Base-by-base conservation (phyloP, 2,888 invertebrate species). In the Lottia scabra region DNA sequence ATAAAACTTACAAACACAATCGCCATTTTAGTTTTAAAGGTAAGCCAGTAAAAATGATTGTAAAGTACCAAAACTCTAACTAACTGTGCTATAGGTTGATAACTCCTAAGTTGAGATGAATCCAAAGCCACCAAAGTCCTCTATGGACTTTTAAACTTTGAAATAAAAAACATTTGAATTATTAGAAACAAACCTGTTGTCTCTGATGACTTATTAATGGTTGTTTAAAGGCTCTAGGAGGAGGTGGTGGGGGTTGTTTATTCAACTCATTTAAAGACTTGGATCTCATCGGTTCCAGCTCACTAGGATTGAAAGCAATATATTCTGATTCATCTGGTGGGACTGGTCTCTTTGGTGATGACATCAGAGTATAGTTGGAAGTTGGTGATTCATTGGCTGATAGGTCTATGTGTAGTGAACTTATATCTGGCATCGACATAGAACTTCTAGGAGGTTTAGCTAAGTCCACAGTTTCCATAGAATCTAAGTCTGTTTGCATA, bases 401-500 rank as follows among this genome's bases (percentile, higher is more conserved):
- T 38, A 66, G 68, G 46, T 64, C 44, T 64, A 64, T 26, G n/a
- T 63, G 75, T 75, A 13, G 67, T 27, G 44, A 70, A 73, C 68
- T 77, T 70, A 70, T 74, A 78, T 56, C 13, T 65, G 67, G 67
- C 62, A 63, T 48, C 0, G 78, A 77, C n/a, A 77, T 74, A 13
- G 79, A 68, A 12, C 78, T 74, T n/a, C 75, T 77, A 15, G 78
- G 79, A 16, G 79, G 83, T 70, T 75, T 85, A 71, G 83, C 80
- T 56, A 85, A 76, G 77, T 96, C 95, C 68, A 93, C 91, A 0
- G 94, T 94, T 74, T 93, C 92, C 85, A 95, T 94, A 0, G 95
- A 93, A 88, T 97, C 97, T 43, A 97, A 90, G 90, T 97, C 97
- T 0, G 97, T 97, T 90, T 97, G 96, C 71, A 95, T 92, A 95